Evolutionary conservation across 2,888 invertebrate genomes (phyloP), one percentile per base, ranked within the genome.

Genomic region (Agonopterix subpropinquella): DNA sequence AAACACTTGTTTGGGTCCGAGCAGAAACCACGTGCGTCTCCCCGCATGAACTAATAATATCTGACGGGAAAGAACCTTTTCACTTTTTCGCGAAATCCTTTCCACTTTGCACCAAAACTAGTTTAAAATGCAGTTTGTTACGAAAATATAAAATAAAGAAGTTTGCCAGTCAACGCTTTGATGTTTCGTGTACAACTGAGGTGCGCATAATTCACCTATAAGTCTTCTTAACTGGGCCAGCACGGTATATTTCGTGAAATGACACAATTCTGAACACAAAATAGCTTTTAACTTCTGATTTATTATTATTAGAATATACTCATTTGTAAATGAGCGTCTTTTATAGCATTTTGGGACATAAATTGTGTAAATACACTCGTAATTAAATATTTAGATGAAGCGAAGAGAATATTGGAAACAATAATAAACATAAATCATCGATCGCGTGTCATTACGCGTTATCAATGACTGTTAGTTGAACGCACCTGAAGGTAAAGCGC

Each of bases 401-500:
- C 28, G 36, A 42, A 41, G 37, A 18, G 9, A 37, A 37, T 4
- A n/a, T 9, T 39, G 39, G 10, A 9, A n/a, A 39, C 39, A 39
- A 39, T 39, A 50, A 50, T 41, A 50, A 47, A 41, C 50, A 45
- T 46, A 52, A 62, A 57, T 62, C 57, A 64, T 62, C 71, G 73
- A 74, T 74, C 37, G 43, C 28, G 28, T 28, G 28, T 65, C 67
- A 64, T 65, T 66, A 62, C 8, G 63, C 53, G 63, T 75, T 75
- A 70, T 77, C 67, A 71, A 65, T 64, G 54, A 70, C n/a, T 61
- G 68, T 70, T 73, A 80, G 73, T 71, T 75, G 78, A 80, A 84
- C 85, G 81, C 83, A 85, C 86, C 85, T 85, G 81, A 77, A 76
- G 70, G 62, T 63, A 77, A 79, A 76, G 71, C 75, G 83, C 79